phyloP scores from a whole-genome alignment of 2,797 vertebrate species.

The Sebastes cheni region DNA sequence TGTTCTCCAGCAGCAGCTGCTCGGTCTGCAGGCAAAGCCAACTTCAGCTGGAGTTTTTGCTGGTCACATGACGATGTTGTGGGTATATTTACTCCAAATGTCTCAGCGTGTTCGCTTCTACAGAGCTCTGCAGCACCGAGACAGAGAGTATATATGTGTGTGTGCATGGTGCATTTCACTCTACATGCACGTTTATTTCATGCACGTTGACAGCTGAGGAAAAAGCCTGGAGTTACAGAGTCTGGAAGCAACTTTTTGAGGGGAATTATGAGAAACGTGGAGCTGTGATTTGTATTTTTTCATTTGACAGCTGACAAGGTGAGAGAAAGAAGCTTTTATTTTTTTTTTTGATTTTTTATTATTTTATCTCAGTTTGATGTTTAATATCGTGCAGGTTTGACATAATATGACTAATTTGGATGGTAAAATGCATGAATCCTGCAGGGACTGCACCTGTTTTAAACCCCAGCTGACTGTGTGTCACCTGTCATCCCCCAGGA shows the following conservation, averaged over 20 bases:
- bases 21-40: background rate
- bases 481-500: slow-evolving; percentile 1
- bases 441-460: slow-evolving; percentile 25
- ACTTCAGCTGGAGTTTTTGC: slow-evolving; percentile 43
- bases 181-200: background rate
- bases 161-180: background rate
- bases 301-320: slow-evolving; percentile 64
- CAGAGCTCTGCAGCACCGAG: slow-evolving; percentile 14
- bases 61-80: slow-evolving; percentile 69
- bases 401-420: background rate
- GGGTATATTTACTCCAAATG: slow-evolving; percentile 56
- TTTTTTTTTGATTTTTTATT: no score
- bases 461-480: background rate
- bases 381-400: background rate
- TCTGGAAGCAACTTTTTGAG: slow-evolving; percentile 9
- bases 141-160: background rate
- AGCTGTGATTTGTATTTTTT: slow-evolving; percentile 50
- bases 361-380: background rate
- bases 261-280: slow-evolving; percentile 59
- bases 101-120: slow-evolving; percentile 3
- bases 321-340: slow-evolving; percentile 14
- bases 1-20: background rate
- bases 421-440: background rate
- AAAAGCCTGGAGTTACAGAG: background rate
- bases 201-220: background rate